phyloP scores from a whole-genome alignment of 2,113 vertebrate species.

The Neolamprologus tretocephalus region DNA sequence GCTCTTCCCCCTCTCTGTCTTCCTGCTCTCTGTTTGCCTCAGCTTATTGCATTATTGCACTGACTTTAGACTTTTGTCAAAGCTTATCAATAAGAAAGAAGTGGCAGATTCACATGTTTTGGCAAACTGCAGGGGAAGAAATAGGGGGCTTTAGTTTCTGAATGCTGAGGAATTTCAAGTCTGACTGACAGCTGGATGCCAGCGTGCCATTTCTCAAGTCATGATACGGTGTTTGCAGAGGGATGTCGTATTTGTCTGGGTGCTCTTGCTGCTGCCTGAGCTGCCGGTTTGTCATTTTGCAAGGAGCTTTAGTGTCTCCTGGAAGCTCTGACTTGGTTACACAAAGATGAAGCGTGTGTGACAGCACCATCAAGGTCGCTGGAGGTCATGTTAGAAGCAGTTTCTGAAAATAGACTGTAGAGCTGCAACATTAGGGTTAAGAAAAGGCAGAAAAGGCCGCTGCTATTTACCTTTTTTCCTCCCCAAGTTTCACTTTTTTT shows the following conservation, averaged over 20 bases:
- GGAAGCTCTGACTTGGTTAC: background rate
- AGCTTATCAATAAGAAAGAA: slow-evolving; percentile 40
- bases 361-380: background rate
- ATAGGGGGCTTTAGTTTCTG: background rate
- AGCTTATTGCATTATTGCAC: slow-evolving; percentile 12
- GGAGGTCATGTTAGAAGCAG: background rate
- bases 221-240: background rate
- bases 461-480: background rate
- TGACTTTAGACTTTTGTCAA: slow-evolving; percentile 31
- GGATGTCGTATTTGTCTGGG: slow-evolving; percentile 16
- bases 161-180: background rate
- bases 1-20: background rate
- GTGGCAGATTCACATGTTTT: slow-evolving; percentile 44
- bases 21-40: background rate
- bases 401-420: background rate
- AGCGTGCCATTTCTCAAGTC: background rate
- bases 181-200: slow-evolving; percentile 41
- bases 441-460: background rate
- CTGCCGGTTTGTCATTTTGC: slow-evolving; percentile 11
- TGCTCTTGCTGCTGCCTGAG: slow-evolving; percentile 3
- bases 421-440: background rate
- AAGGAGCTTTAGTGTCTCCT: slow-evolving; percentile 8
- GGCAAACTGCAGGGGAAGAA: background rate
- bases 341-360: background rate
- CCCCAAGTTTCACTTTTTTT: background rate